Base-by-base conservation (phyloP, 2,888 invertebrate species). In the Amblyjoppa fuscipennis region DNA sequence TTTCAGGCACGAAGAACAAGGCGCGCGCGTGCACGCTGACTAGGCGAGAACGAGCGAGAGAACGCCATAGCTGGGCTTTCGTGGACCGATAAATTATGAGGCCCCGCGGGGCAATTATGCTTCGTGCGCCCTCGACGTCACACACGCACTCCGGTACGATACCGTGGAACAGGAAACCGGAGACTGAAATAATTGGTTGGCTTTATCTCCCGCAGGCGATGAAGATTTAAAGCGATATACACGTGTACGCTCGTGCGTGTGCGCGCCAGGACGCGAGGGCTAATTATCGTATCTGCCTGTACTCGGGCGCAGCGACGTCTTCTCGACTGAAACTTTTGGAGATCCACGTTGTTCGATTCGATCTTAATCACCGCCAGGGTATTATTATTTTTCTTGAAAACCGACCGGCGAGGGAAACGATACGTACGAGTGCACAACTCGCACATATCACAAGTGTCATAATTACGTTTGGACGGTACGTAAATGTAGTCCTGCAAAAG, bases 121-220 rank as follows among this genome's bases (percentile, higher is more conserved):
- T 59, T 73, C 80, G 59, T 68, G 59, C 68, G 61, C 75, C 38
- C 75, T 78, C 78, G 75, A 51, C 79, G 41, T 51, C 28, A 51
- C 68, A 82, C 59, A 68, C 71, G 61, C 61, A 66, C 70, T 11
- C 34, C 16, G 41, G 31, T 25, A n/a, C 64, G 38, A 68, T 56
- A 69, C 7, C 82, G 71, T 82, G 79, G 45, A 85, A 66, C 73
- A 61, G 68, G 80, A 73, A 85, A 82, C 82, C 85, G 85, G 85
- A 85, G 85, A 83, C 85, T 85, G 83, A 85, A 85, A 85, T 85
- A 85, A 85, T 85, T 85, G 83, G 85, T 80, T 83, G 85, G 85
- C 85, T 85, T 85, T 85, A 85, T 83, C 85, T 83, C 80, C 83
- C 85, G 75, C 83, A 64, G 83, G 85, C 83, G 80, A 76, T 71